A percentile compares a stretch with the other conserved stretches of the same genome.
These are phyloP conservation scores for Zoroaster sp. DNA, from an alignment of 53 echinoderm and acorn worm species.

Conservation along the genomic window DNA sequence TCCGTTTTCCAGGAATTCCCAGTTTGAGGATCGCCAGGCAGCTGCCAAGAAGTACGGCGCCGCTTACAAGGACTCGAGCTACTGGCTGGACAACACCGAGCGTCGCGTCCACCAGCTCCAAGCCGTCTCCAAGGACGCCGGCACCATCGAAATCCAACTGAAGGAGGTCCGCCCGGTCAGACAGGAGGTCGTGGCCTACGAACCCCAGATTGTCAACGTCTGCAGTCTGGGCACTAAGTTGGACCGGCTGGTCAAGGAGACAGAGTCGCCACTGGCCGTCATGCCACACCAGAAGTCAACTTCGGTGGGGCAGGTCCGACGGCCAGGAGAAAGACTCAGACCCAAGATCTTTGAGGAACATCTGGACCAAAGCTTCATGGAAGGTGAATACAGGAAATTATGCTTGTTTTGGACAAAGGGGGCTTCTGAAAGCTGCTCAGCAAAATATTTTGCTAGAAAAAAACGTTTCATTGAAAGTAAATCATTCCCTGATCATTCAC, in stretches of 20 bases:
- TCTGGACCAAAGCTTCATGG: conserved; percentile 74
- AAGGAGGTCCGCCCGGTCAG: conserved; percentile 80
- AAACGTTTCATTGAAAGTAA: no score
- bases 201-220: conserved; percentile 73
- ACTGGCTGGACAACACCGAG: conserved; percentile 88
- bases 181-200: conserved; percentile 81
- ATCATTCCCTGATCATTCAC: no score
- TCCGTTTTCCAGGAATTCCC: conserved; percentile 65
- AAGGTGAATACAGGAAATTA: not conserved
- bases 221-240: conserved; percentile 71
- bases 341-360: conserved; percentile 66
- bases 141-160: conserved; percentile 81
- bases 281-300: conserved; percentile 87
- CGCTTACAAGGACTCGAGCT: conserved; percentile 68
- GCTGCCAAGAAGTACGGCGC: conserved; percentile 80
- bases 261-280: conserved; percentile 72
- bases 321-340: conserved; percentile 68
- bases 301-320: conserved; percentile 59
- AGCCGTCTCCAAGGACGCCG: conserved; percentile 79
- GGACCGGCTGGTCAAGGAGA: conserved; percentile 75
- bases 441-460: no score
- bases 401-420: no score
- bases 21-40: conserved; percentile 77
- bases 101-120: conserved; percentile 84
- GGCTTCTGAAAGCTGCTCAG: no score